phyloP scores from a whole-genome alignment of 1,140 invertebrate genomes.

The Hyles euphorbiae region DNA sequence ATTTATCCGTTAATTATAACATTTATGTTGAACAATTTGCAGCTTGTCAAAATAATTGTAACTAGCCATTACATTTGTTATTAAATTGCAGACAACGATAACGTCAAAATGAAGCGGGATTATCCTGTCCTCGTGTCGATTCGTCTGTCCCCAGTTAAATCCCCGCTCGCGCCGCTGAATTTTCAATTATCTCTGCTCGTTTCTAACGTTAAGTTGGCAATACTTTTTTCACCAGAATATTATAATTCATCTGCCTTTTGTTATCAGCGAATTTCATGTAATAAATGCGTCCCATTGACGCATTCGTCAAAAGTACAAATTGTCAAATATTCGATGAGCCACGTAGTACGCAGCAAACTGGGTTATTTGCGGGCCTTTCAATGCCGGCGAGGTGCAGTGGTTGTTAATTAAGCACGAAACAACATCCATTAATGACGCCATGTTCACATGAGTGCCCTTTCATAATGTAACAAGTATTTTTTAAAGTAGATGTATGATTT shows the following conservation, averaged over 20 bases:
- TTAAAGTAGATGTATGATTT: too few relatives aligned
- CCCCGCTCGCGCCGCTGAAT: conserved; percentile 25
- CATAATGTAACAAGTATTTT: not conserved
- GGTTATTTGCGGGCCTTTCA: too few relatives aligned
- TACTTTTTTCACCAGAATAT: not conserved
- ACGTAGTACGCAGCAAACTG: too few relatives aligned
- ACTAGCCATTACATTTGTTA: conserved; percentile 5
- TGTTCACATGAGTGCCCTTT: conserved; percentile 1
- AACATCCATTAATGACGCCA: conserved; percentile 3
- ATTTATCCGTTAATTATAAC: too few relatives aligned
- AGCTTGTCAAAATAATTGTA: too few relatives aligned
- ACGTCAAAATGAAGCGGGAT: conserved; percentile 19
- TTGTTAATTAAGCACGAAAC: conserved; percentile 2
- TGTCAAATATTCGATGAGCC: too few relatives aligned
- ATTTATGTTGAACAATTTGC: too few relatives aligned
- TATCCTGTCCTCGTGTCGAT: conserved; percentile 14
- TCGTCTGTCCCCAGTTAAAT: conserved; percentile 22
- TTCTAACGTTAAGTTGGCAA: conserved; percentile 6
- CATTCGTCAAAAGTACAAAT: too few relatives aligned
- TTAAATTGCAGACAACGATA: conserved; percentile 19
- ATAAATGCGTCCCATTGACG: too few relatives aligned
- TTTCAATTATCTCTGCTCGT: conserved; percentile 40
- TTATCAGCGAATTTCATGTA: too few relatives aligned
- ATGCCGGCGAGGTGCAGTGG: not conserved
- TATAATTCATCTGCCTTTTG: conserved; percentile 4